Evolutionary conservation across 2,888 invertebrate genomes (phyloP).

Genomic region (Trissolcus brochymenae): DNA sequence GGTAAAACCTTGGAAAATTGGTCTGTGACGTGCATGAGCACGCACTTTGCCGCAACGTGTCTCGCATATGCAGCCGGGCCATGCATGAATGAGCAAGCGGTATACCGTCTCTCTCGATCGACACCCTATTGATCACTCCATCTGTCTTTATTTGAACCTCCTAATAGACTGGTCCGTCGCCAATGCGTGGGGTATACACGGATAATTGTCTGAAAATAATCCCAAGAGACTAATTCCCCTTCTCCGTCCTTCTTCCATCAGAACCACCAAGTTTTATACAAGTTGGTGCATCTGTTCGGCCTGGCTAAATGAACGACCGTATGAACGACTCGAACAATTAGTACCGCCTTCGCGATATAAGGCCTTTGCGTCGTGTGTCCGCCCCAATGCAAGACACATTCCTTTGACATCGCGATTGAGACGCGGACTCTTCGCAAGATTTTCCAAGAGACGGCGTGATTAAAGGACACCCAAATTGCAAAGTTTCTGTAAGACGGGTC

Average conservation of each 20-base stretch:
- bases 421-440: constrained; percentile 47
- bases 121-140: constrained; percentile 57
- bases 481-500: constrained; percentile 28
- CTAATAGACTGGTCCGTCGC: constrained; percentile 52
- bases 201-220: constrained; percentile 76
- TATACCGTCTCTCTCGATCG: constrained; percentile 38
- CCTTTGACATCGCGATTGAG: constrained; percentile 58
- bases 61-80: constrained; percentile 47
- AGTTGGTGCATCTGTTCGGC: constrained; percentile 68
- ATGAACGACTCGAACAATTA: constrained; percentile 70
- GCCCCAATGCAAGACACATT: constrained; percentile 53
- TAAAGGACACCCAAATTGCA: constrained; percentile 58
- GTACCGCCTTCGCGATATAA: constrained; percentile 38
- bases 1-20: constrained; percentile 54
- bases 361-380: constrained; percentile 52
- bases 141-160: constrained; percentile 58
- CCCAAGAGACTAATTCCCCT: constrained; percentile 68
- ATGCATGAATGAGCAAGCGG: constrained; percentile 49
- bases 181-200: constrained; percentile 55
- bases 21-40: constrained; percentile 46
- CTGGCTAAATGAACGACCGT: constrained; percentile 63
- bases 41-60: constrained; percentile 36
- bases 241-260: constrained; percentile 34
- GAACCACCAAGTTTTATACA: constrained; percentile 59
- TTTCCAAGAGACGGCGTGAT: constrained; percentile 52